These are phyloP conservation scores for Heliconius cydno DNA, from an alignment of 2,888 invertebrate genomes.

Conservation along the genomic window DNA sequence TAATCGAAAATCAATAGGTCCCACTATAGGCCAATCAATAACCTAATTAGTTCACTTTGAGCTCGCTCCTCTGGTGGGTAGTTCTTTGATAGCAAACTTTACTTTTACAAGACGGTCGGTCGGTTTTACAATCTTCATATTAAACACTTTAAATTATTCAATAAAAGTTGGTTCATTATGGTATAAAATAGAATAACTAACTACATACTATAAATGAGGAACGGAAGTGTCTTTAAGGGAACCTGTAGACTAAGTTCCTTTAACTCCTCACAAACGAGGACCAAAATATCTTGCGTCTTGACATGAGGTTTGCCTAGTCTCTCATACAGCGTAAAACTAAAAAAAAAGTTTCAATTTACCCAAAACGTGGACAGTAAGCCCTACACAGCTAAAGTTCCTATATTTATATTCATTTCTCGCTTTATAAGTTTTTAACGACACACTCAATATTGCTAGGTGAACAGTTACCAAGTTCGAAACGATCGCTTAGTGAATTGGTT, in stretches of 20 bases:
- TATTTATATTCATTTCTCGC: slow-evolving; percentile 11
- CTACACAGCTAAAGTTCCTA: not conserved
- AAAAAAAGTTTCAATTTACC: not conserved
- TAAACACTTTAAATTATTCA: slow-evolving; percentile 20
- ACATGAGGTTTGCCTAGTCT: too few species aligned
- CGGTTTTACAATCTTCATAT: slow-evolving; percentile 14
- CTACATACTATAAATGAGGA: not conserved
- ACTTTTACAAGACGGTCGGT: slow-evolving; percentile 4
- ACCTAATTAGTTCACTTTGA: slow-evolving; percentile 26
- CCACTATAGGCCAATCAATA: slow-evolving; percentile 9
- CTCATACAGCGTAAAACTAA: too few species aligned
- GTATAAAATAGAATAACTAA: not conserved
- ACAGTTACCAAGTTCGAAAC: not conserved
- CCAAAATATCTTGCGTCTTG: too few species aligned
- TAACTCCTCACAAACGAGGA: too few species aligned
- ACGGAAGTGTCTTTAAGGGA: too few species aligned
- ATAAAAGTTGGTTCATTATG: not conserved
- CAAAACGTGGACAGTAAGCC: not conserved
- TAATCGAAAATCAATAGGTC: slow-evolving; percentile 19
- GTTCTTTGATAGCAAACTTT: slow-evolving; percentile 22
- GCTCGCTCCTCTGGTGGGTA: not conserved
- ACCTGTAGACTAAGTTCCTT: too few species aligned
- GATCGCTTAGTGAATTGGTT: slow-evolving; percentile 17
- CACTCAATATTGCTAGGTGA: slow-evolving; percentile 18
- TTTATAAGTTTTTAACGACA: slow-evolving; percentile 10